These are phyloP conservation scores for Nymphalis urticae DNA, from an alignment of 2,888 invertebrate genomes.

Conservation along the genomic window DNA sequence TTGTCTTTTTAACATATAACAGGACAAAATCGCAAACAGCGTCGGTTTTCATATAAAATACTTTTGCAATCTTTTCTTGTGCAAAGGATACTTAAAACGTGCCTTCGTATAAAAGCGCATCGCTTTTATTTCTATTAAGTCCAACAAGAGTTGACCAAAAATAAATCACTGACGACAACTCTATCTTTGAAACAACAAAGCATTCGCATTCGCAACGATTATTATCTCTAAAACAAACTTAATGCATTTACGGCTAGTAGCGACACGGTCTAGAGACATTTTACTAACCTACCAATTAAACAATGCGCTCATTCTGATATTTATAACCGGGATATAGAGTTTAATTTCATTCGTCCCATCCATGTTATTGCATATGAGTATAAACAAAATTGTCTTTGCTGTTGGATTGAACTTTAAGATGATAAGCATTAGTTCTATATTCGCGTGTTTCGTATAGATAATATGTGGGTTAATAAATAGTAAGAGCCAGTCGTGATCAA, in stretches of 20 bases:
- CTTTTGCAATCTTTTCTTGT: constrained; percentile 2
- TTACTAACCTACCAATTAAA: constrained; percentile 56
- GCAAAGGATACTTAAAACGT: constrained; percentile 21
- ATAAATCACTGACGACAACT: constrained; percentile 78
- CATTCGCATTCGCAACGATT: constrained; percentile 76
- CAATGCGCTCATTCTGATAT: constrained; percentile 43
- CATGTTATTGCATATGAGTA: constrained; percentile 29
- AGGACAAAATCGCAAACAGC: background rate
- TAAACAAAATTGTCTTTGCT: constrained; percentile 43
- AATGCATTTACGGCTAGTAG: constrained; percentile 80
- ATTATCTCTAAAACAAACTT: constrained; percentile 80
- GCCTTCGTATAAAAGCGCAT: constrained; percentile 48
- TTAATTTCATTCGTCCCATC: constrained; percentile 43
- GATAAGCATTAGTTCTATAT: constrained; percentile 47
- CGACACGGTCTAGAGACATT: constrained; percentile 79
- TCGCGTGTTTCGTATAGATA: constrained; percentile 42
- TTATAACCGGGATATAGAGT: constrained; percentile 50
- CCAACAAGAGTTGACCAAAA: constrained; percentile 73
- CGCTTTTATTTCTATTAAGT: constrained; percentile 62
- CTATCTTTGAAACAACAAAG: constrained; percentile 77
- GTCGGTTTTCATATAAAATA: background rate
- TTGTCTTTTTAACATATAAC: too few species aligned
- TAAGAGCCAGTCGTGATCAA: constrained; percentile 76
- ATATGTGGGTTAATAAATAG: constrained; percentile 62
- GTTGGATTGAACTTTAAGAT: constrained; percentile 45